These are phyloP conservation scores for Saimiri boliviensis DNA, from an alignment of 2,113 vertebrate species.

Conservation along the genomic window DNA sequence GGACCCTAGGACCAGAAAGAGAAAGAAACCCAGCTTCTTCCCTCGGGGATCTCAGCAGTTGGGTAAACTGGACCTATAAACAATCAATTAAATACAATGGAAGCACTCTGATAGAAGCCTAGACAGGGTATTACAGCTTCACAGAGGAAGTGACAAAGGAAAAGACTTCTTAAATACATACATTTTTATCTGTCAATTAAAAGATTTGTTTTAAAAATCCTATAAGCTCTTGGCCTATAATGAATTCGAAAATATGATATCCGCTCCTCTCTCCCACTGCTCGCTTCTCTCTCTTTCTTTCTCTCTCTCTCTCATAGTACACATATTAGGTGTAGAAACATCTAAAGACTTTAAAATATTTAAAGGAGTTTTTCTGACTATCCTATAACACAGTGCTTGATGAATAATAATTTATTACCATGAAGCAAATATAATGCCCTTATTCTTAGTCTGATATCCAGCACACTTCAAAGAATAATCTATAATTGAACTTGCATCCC, in stretches of 20 bases:
- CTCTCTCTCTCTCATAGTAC: background rate
- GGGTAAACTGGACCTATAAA: background rate
- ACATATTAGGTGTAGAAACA: constrained; percentile 17
- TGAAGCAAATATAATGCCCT: background rate
- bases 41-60: background rate
- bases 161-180: background rate
- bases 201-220: background rate
- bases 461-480: background rate
- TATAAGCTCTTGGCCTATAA: background rate
- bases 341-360: background rate
- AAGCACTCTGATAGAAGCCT: background rate
- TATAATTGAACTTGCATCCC: background rate
- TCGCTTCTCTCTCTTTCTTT: background rate
- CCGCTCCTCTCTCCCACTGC: background rate
- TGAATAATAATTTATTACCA: background rate
- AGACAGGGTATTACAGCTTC: background rate
- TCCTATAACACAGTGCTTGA: background rate
- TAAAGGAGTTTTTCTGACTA: background rate
- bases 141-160: background rate
- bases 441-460: background rate
- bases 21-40: background rate
- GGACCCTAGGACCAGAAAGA: background rate
- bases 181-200: background rate
- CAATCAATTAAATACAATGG: background rate
- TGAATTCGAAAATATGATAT: background rate